phyloP scores from a whole-genome alignment of 2,797 vertebrate genomes.

The Notoglanidium macrostoma region DNA sequence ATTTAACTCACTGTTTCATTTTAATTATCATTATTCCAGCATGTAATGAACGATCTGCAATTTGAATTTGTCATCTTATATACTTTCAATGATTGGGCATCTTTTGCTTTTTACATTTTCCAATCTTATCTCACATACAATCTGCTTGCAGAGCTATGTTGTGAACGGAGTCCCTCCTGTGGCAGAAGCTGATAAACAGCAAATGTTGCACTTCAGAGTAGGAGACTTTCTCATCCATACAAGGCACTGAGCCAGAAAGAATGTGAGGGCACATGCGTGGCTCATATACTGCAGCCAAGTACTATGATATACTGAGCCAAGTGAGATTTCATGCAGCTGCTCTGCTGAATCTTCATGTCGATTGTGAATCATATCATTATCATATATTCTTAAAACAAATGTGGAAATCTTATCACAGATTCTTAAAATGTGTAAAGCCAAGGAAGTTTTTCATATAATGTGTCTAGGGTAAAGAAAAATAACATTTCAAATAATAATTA shows the following conservation, averaged over 20 bases:
- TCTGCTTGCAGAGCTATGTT: background rate
- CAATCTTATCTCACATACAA: background rate
- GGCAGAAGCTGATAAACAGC: conserved; percentile 33
- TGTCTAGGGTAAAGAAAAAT: background rate
- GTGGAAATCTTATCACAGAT: background rate
- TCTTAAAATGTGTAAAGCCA: background rate
- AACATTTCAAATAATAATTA: background rate
- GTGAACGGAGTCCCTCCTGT: background rate
- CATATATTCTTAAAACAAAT: background rate
- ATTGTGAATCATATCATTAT: background rate
- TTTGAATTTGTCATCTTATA: background rate
- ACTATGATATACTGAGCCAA: background rate
- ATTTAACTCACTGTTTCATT: no score
- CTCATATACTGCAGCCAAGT: conserved; percentile 20
- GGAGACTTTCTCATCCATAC: conserved; percentile 47
- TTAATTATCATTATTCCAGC: no score
- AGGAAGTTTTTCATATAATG: background rate
- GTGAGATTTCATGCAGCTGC: conserved; percentile 11
- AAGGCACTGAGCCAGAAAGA: conserved; percentile 54
- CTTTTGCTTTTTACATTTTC: background rate
- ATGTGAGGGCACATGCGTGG: conserved; percentile 5
- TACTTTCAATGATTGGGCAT: background rate
- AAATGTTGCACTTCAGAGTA: conserved; percentile 42
- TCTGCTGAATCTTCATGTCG: conserved; percentile 13
- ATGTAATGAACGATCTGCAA: background rate